phyloP scores from a whole-genome alignment of 2,888 invertebrate species.

The Cataglyphis albicans region DNA sequence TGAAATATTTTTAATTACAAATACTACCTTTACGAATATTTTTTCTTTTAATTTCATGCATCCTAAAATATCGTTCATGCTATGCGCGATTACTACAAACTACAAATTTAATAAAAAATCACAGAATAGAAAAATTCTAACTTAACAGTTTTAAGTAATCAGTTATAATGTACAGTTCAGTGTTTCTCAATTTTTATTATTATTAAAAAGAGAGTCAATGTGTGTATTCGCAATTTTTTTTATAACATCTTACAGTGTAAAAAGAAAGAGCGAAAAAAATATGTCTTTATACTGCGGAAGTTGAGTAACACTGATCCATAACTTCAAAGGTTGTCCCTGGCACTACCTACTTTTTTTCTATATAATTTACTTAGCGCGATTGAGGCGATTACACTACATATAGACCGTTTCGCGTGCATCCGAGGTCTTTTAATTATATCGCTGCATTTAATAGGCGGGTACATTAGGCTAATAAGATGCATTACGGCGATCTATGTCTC shows the following conservation, averaged over 20 bases:
- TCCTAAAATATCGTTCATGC: constrained; percentile 33
- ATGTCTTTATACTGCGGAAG: background rate
- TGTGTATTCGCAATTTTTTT: background rate
- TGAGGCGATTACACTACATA: constrained; percentile 42
- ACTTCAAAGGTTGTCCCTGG: constrained; percentile 50
- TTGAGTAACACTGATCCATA: constrained; percentile 50
- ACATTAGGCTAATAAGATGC: constrained; percentile 29
- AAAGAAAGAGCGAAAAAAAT: constrained; percentile 14
- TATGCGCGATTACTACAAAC: constrained; percentile 26
- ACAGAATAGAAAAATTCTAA: background rate
- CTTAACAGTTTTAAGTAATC: constrained; percentile 5
- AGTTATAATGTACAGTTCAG: background rate
- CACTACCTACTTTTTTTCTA: constrained; percentile 34
- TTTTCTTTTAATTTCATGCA: constrained; percentile 29
- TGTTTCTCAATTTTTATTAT: constrained; percentile 29
- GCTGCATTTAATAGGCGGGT: constrained; percentile 23
- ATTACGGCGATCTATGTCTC: constrained; percentile 7
- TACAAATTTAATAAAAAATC: constrained; percentile 17
- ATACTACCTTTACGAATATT: background rate
- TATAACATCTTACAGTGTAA: background rate
- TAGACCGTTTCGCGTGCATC: constrained; percentile 20
- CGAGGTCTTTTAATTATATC: constrained; percentile 39
- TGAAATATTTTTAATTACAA: background rate
- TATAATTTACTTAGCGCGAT: constrained; percentile 31
- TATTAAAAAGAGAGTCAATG: constrained; percentile 1